Base-by-base conservation (phyloP, 2,888 invertebrate genomes). In the Copidosoma aretas region DNA sequence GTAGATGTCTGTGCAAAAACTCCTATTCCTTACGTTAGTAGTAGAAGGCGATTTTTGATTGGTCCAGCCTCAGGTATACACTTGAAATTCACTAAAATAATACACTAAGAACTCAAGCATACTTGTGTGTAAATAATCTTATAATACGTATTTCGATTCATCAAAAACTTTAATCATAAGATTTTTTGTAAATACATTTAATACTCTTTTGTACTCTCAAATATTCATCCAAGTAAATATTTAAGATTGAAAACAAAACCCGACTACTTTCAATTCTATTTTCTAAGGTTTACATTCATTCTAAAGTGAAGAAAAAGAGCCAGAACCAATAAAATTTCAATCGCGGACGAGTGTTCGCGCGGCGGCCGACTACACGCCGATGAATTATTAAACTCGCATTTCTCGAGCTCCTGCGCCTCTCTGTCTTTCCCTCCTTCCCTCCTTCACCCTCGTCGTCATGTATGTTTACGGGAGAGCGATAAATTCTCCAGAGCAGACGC, bases 1-100 rank as follows among this genome's bases (percentile, higher is more conserved):
- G 71, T 84, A 12, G 77, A 78, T 1, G 72, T 83, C 12, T 83
- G 80, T 52, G 76, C 78, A 1, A 75, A 81, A 68, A 83, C 82
- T 0, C 64, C 71, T 1, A 74, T 76, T 52, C 78, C 81, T 1
- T 79, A 81, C 15, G 71, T 63, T 2, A 65, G 67, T 5, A 68
- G 80, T 57, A 68, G 75, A 8, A 69, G 59, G 0, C 49, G 77
- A 4, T 75, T 81, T 19, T 52, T 81, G 12, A 71, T 79, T 2
- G 52, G 75, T 0, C 78, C 82, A 1, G 75, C 74, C 52, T 74
- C 75, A 15, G 81, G 80, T 41, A 75, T 81, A 63, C 73, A 78
- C 64, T 62, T 84, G 0, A 78, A 79, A 68, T 76, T 83, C 52
- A 66, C 65, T 1, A 79, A 77, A 67, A 15, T 68, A 46, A 22